phyloP scores from a whole-genome alignment of 2,888 invertebrate genomes.

The Oscheius sp. region DNA sequence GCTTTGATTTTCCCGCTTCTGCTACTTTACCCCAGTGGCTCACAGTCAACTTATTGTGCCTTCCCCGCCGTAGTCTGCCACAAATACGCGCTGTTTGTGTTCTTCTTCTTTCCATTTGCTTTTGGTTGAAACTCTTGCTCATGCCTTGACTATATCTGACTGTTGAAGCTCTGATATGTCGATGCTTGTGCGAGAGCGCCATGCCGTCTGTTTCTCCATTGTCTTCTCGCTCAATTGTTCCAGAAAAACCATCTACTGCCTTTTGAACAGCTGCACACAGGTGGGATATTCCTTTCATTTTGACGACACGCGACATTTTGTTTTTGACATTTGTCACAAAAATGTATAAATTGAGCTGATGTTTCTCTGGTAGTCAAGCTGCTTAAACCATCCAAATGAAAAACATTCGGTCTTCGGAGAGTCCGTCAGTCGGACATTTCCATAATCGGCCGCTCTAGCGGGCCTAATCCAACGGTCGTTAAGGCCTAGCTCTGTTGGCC shows the following conservation, averaged over 20 bases:
- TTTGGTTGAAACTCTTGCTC: conserved; percentile 21
- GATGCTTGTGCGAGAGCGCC: conserved; percentile 37
- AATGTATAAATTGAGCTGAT: too few relatives aligned
- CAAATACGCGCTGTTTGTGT: background rate
- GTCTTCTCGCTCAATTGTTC: background rate
- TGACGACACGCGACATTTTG: too few relatives aligned
- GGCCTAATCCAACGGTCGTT: conserved; percentile 37
- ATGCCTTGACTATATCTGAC: conserved; percentile 39
- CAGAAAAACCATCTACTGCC: conserved; percentile 17
- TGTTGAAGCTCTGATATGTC: conserved; percentile 37
- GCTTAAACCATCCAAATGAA: background rate
- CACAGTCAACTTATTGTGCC: background rate
- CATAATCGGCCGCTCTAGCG: conserved; percentile 36
- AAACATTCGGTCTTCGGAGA: conserved; percentile 27
- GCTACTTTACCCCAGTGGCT: background rate
- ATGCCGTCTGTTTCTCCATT: conserved; percentile 1
- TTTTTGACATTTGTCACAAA: too few relatives aligned
- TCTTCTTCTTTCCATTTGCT: background rate
- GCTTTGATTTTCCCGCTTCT: conserved; percentile 22
- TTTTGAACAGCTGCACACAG: conserved; percentile 17
- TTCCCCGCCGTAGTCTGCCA: background rate
- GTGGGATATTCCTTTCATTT: background rate
- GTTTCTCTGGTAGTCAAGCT: background rate
- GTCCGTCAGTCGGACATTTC: conserved; percentile 34
- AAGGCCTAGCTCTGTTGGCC: conserved; percentile 33